Evolutionary conservation across 2,797 vertebrate genomes (phyloP).

Genomic region (Myotis planiceps): DNA sequence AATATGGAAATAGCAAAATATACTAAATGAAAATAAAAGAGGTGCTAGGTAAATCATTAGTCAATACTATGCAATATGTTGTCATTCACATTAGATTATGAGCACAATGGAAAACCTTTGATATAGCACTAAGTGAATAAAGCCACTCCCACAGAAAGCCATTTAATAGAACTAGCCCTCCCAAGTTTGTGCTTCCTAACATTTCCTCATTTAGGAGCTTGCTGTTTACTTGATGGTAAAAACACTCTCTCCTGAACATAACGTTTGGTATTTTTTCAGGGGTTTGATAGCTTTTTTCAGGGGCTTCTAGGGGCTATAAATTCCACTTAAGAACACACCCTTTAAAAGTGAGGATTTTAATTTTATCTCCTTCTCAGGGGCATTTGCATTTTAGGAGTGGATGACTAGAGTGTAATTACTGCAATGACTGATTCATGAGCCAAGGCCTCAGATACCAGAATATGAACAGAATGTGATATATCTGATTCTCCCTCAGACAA

Average conservation of each 20-base stretch:
- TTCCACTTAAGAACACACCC: background rate
- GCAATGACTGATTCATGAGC: background rate
- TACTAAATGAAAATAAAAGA: background rate
- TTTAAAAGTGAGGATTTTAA: background rate
- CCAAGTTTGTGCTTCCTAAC: background rate
- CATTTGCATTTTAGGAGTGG: conserved; percentile 24
- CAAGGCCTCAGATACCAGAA: background rate
- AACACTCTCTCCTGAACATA: background rate
- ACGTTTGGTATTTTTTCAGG: background rate
- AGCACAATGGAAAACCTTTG: background rate
- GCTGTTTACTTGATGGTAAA: background rate
- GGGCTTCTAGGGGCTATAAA: background rate
- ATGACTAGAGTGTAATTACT: background rate
- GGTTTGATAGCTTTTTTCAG: background rate
- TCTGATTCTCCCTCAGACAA: background rate
- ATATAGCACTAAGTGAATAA: background rate
- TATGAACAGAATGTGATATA: background rate
- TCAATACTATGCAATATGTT: background rate
- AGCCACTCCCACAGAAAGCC: background rate
- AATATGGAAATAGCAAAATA: background rate
- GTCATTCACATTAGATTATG: background rate
- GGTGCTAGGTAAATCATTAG: background rate
- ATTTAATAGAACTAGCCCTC: background rate
- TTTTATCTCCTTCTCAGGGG: conserved; percentile 7
- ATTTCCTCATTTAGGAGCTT: background rate